Evolutionary conservation across 2,888 invertebrate genomes (phyloP).

Genomic region (Anoncus sp.): DNA sequence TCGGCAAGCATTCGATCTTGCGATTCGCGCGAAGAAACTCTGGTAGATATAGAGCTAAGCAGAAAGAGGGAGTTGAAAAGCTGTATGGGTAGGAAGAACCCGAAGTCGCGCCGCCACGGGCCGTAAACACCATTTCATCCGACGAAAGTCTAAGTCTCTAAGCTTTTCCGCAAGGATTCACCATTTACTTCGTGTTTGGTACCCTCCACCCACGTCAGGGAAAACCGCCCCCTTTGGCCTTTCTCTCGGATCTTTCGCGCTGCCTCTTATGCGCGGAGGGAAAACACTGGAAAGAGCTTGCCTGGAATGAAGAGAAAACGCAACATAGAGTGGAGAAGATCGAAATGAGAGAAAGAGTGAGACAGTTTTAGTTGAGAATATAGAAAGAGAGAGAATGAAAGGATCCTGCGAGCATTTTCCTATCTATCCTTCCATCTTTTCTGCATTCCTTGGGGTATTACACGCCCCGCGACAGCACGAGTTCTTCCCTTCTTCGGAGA

Average conservation of each 20-base stretch:
- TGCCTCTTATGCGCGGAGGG: conserved; percentile 41
- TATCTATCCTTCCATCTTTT: conserved; percentile 82
- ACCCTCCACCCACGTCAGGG: conserved; percentile 27
- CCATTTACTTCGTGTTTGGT: conserved; percentile 68
- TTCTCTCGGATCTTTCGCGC: conserved; percentile 44
- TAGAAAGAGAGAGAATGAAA: conserved; percentile 55
- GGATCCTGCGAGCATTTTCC: conserved; percentile 71
- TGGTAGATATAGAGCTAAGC: conserved; percentile 33
- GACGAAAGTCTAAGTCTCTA: conserved; percentile 77
- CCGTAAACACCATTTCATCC: conserved; percentile 78
- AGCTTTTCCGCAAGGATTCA: conserved; percentile 81
- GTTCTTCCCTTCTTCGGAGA: conserved; percentile 58
- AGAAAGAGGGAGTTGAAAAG: no score
- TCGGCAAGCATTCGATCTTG: conserved; percentile 57
- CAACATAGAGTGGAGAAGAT: conserved; percentile 32
- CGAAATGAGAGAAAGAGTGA: conserved; percentile 46
- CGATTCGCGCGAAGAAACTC: conserved; percentile 56
- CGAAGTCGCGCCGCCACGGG: conserved; percentile 62
- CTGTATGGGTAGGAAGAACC: conserved; percentile 42
- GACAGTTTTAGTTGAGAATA: no score
- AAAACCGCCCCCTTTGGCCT: conserved; percentile 65
- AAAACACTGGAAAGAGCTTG: conserved; percentile 30
- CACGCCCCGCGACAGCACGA: conserved; percentile 74
- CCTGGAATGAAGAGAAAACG: conserved; percentile 29
- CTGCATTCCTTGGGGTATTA: conserved; percentile 83